Percentiles rank a stretch among this genome's conserved stretches.
These are phyloP conservation scores for Venustoraphidia nigricollis DNA, from an alignment of 2,888 invertebrate genomes.

Conservation along the genomic window DNA sequence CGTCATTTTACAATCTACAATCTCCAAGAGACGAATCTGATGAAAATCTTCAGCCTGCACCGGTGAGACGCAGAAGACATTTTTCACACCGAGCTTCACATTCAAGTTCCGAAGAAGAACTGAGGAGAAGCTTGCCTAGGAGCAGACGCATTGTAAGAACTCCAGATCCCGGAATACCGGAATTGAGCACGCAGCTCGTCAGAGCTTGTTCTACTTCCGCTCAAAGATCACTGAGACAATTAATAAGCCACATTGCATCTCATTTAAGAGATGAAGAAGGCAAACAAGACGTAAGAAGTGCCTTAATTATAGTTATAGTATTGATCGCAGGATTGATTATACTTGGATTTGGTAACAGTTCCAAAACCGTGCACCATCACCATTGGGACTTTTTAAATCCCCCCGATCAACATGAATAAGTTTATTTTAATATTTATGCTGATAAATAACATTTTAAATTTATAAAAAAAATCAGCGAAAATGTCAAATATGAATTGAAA, in stretches of 20 bases:
- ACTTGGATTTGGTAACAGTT: slow-evolving; percentile 50
- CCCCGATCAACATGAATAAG: slow-evolving; percentile 30
- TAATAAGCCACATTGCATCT: slow-evolving; percentile 47
- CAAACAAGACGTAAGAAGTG: slow-evolving; percentile 58
- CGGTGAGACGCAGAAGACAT: slow-evolving; percentile 34
- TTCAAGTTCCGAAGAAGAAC: slow-evolving; percentile 12
- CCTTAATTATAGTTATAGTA: slow-evolving; percentile 62
- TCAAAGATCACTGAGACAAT: slow-evolving; percentile 47
- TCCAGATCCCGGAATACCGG: slow-evolving; percentile 49
- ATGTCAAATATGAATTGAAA: too few species aligned
- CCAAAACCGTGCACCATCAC: slow-evolving; percentile 58
- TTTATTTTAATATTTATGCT: too few species aligned
- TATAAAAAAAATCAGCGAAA: too few species aligned
- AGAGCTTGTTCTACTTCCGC: slow-evolving; percentile 52
- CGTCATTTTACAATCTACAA: slow-evolving; percentile 24
- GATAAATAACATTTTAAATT: too few species aligned
- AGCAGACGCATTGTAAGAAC: slow-evolving; percentile 17
- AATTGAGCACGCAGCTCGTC: slow-evolving; percentile 53
- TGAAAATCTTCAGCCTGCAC: slow-evolving; percentile 25
- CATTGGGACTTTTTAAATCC: slow-evolving; percentile 85
- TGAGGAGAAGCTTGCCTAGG: too few species aligned
- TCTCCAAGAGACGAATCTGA: slow-evolving; percentile 22
- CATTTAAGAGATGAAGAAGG: slow-evolving; percentile 44
- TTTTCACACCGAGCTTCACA: slow-evolving; percentile 18
- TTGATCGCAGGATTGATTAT: slow-evolving; percentile 63